Evolutionary conservation across 2,888 invertebrate species (phyloP).

Genomic region (Dryocosmus kuriphilus): DNA sequence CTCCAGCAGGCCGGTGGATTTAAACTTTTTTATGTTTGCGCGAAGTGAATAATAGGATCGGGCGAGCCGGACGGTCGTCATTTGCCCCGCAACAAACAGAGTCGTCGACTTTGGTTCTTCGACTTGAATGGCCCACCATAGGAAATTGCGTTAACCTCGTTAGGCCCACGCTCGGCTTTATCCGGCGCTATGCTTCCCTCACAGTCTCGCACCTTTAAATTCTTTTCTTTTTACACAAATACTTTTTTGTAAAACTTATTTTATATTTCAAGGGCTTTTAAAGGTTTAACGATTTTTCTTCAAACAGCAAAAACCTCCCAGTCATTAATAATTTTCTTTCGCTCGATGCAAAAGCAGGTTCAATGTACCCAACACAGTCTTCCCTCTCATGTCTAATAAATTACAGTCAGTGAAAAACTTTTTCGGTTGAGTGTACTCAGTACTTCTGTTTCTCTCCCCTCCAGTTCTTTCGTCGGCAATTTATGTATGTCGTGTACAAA

Average conservation of each 20-base stretch:
- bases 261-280: background rate
- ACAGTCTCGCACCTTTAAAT: background rate
- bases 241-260: too few relatives aligned
- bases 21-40: conserved; percentile 61
- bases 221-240: background rate
- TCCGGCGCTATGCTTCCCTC: background rate
- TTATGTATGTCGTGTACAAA: conserved; percentile 29
- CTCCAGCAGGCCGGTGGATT: conserved; percentile 49
- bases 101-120: conserved; percentile 17
- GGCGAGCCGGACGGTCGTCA: conserved; percentile 43
- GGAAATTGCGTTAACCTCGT: conserved; percentile 58
- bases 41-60: conserved; percentile 59
- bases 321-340: background rate
- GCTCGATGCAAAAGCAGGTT: background rate
- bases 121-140: conserved; percentile 53
- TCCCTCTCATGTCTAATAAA: conserved; percentile 26
- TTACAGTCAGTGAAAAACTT: conserved; percentile 34
- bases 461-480: conserved; percentile 12
- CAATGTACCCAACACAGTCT: conserved; percentile 12
- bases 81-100: conserved; percentile 23
- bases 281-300: background rate
- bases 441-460: conserved; percentile 28
- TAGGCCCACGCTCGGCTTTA: conserved; percentile 43
- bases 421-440: conserved; percentile 35
- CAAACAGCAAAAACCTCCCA: too few relatives aligned